Evolutionary conservation across 2,888 invertebrate genomes (phyloP).

Genomic region (Dascillus cervinus): DNA sequence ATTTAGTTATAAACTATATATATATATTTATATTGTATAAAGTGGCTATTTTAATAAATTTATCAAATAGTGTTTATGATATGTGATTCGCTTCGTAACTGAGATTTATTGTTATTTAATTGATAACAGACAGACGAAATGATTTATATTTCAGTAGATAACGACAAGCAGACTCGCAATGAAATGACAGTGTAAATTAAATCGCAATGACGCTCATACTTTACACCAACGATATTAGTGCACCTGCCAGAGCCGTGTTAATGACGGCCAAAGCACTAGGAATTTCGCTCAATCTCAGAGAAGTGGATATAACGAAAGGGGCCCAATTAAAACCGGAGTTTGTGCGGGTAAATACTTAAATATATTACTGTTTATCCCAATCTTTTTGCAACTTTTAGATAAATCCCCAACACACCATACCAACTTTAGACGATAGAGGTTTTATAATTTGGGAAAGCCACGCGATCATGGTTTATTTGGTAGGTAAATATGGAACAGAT

Average conservation of each 20-base stretch:
- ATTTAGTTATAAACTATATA: no score
- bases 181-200: no score
- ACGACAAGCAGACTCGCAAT: no score
- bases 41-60: no score
- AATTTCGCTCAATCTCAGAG: slow-evolving; percentile 20
- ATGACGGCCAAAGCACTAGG: slow-evolving; percentile 7
- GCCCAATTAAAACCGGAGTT: slow-evolving; percentile 42
- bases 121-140: no score
- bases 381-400: no score
- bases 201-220: slow-evolving; percentile 12
- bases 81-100: no score
- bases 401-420: slow-evolving; percentile 56
- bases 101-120: no score
- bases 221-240: slow-evolving; percentile 11
- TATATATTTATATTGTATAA: no score
- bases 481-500: slow-evolving; percentile 43
- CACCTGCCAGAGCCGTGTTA: slow-evolving; percentile 9
- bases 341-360: slow-evolving; percentile 31
- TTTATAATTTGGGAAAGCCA: slow-evolving; percentile 54
- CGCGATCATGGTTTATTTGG: slow-evolving; percentile 54
- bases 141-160: no score
- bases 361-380: no score
- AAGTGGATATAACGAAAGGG: slow-evolving; percentile 33
- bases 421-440: slow-evolving; percentile 49
- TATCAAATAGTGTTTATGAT: no score